Evolutionary conservation across 2,888 invertebrate genomes (phyloP).

Genomic region (Stegana nigrithorax): DNA sequence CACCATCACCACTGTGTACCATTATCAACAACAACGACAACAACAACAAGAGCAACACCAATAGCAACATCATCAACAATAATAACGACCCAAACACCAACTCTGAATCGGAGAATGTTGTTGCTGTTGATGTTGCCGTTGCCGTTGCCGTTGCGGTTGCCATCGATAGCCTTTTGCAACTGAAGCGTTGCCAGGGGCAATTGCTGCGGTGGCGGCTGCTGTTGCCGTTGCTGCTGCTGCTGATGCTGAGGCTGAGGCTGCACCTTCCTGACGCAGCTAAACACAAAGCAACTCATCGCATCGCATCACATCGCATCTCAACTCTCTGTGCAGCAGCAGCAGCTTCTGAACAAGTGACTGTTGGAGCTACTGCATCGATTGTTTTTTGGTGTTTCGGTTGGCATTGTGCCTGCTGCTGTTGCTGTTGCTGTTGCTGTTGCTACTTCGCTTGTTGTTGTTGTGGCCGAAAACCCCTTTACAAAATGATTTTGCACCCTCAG

Average conservation of each 20-base stretch:
- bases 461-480: neutral
- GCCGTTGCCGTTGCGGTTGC: conserved; percentile 42
- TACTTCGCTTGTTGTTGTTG: neutral
- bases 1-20: conserved; percentile 30
- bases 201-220: conserved; percentile 19
- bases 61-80: conserved; percentile 15
- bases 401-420: neutral
- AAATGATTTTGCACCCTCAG: conserved; percentile 10
- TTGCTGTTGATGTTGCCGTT: conserved; percentile 43
- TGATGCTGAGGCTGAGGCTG: conserved; percentile 10
- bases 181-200: conserved; percentile 11
- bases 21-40: conserved; percentile 8
- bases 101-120: conserved; percentile 34
- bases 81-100: conserved; percentile 27
- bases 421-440: neutral
- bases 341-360: conserved; percentile 10
- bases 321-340: neutral
- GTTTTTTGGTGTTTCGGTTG: conserved; percentile 3
- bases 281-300: neutral
- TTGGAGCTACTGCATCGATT: conserved; percentile 2
- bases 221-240: conserved; percentile 5
- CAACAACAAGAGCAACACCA: conserved; percentile 27
- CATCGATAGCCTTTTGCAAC: conserved; percentile 12
- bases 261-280: neutral
- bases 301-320: conserved; percentile 1